Evolutionary conservation across 2,113 vertebrate genomes (phyloP).

Genomic region (Rhinopithecus roxellana): DNA sequence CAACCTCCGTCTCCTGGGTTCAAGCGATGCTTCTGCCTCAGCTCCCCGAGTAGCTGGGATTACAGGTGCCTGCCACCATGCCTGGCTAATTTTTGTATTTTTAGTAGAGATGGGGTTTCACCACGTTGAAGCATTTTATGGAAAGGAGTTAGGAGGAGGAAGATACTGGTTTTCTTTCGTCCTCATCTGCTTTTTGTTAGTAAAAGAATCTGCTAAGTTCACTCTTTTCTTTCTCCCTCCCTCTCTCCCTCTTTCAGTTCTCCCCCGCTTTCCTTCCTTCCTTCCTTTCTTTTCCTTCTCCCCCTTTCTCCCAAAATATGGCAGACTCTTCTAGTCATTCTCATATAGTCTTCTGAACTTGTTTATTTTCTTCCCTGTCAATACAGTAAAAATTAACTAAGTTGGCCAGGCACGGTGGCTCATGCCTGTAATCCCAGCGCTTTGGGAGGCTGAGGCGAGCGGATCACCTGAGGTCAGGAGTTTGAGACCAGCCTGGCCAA

Average conservation of each 20-base stretch:
- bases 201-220: not conserved
- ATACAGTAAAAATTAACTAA: not conserved
- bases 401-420: too few species aligned
- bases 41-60: too few species aligned
- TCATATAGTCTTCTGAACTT: not conserved
- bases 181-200: not conserved
- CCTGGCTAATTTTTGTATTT: too few species aligned
- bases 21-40: too few species aligned
- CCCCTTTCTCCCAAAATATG: slow-evolving; percentile 21
- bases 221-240: not conserved
- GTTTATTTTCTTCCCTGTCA: not conserved
- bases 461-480: too few species aligned
- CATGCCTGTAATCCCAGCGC: too few species aligned
- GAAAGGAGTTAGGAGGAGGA: not conserved
- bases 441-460: too few species aligned
- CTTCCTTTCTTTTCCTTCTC: not conserved
- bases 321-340: not conserved
- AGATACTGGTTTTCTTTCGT: not conserved
- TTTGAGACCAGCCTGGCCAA: too few species aligned
- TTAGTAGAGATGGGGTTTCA: too few species aligned
- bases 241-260: not conserved
- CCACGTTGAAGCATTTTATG: slow-evolving; percentile 13
- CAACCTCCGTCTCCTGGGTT: too few species aligned
- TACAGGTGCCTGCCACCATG: too few species aligned
- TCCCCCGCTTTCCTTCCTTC: not conserved